phyloP scores from a whole-genome alignment of 2,113 vertebrate species.

The Gobio gobio region DNA sequence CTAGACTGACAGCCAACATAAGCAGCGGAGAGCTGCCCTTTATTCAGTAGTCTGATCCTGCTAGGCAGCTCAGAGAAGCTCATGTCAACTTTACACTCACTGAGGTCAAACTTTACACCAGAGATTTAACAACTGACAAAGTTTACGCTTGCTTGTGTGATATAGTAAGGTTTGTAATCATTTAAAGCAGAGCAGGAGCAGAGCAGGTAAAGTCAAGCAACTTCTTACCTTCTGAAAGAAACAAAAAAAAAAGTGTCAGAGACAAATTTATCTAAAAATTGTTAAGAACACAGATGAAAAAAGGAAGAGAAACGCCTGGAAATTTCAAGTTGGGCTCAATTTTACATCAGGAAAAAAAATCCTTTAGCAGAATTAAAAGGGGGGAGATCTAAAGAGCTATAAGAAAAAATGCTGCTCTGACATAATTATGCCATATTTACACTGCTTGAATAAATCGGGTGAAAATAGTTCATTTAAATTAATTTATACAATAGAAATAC shows the following conservation, averaged over 20 bases:
- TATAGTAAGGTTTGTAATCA: not conserved
- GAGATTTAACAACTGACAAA: not conserved
- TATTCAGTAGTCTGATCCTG: slow-evolving; percentile 53
- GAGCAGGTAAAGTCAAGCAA: not conserved
- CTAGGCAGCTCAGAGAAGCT: slow-evolving; percentile 41
- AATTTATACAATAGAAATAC: slow-evolving; percentile 43
- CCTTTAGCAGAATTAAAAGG: not conserved
- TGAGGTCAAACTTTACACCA: slow-evolving; percentile 31
- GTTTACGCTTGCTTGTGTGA: slow-evolving; percentile 23
- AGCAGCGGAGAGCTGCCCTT: slow-evolving; percentile 48
- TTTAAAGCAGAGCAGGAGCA: not conserved
- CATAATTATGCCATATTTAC: slow-evolving; percentile 35
- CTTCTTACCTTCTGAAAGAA: not conserved
- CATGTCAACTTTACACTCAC: slow-evolving; percentile 41
- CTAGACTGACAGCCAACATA: slow-evolving; percentile 56
- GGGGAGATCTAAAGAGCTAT: not conserved
- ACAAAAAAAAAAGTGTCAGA: not conserved
- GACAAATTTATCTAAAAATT: not conserved
- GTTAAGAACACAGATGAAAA: not conserved
- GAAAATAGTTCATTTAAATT: slow-evolving; percentile 40
- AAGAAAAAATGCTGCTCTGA: not conserved
- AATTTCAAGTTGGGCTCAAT: not conserved
- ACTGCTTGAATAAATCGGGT: slow-evolving; percentile 26
- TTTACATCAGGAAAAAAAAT: slow-evolving; percentile 2
- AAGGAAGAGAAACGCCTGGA: not conserved